Base-by-base conservation (phyloP, 2,797 vertebrate species). In the Aythya fuligula region DNA sequence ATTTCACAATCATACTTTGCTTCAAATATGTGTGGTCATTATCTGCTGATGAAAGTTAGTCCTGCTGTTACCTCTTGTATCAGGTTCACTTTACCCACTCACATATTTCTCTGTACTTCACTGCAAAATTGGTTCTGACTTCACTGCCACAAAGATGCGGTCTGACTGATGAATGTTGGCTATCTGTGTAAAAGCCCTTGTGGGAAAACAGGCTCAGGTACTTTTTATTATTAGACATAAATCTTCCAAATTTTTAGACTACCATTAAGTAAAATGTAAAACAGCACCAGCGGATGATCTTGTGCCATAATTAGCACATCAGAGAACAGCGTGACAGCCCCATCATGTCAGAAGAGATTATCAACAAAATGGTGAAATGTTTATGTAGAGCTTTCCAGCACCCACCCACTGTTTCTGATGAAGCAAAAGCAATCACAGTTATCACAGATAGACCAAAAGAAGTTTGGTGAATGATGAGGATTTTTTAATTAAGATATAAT, bases 401-500 rank as follows among this genome's bases (percentile, higher is more conserved):
- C 70, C 83, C 82, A 53, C 43, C 60, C 78, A 4, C 45, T 69
- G 67, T 11, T 34, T 67, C 64, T 75, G 49, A 49, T 66, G 54
- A 54, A 79, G 39, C 2, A 2, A 83, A 87, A 76, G 4, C 45
- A 81, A 39, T 39, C 89, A 47, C 53, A 67, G 75, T 86, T 87
- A 85, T 34, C 79, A 81, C 64, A 92, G 61, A n/a, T 1, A 88
- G 72, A 39, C 39, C 69, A 74, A 94, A 95, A 97, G 67, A 49
- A 88, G 83, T 83, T 51, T 60, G 70, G 85, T 84, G 83, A 94
- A 96, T 95, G 94, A 96, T 93, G 91, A 38, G 14, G 2, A 49
- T 94, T 93, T 96, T 97, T 90, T 96, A 97, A 97, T 97, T 96
- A 96, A 97, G 95, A 94, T 94, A 71, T 24, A 92, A 93, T 93